Percentiles rank a stretch among this genome's conserved stretches.
phyloP scores from a whole-genome alignment of 2,797 vertebrate species.

The Urophycis tenuis region DNA sequence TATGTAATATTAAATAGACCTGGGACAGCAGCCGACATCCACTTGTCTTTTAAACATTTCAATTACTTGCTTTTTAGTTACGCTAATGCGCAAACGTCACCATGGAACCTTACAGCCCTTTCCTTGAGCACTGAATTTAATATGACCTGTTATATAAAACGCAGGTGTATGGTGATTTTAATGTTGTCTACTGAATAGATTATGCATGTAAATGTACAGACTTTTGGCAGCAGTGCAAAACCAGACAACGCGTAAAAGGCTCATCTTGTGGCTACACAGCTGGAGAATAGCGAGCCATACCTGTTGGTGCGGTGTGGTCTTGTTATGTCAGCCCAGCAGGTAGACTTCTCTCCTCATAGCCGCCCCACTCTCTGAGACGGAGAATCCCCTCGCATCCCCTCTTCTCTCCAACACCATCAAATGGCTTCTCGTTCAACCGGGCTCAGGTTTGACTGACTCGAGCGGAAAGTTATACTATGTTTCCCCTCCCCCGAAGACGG shows the following conservation, averaged over 20 bases:
- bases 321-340: conserved; percentile 59
- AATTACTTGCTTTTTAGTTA: neutral
- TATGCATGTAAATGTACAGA: neutral
- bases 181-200: neutral
- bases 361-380: conserved; percentile 56
- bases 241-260: neutral
- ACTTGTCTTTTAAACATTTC: neutral
- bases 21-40: neutral
- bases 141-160: neutral
- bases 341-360: conserved; percentile 64
- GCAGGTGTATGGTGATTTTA: neutral
- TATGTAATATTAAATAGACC: neutral
- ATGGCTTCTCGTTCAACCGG: conserved; percentile 43
- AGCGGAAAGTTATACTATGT: conserved; percentile 55
- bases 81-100: neutral
- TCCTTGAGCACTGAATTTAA: neutral
- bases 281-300: conserved; percentile 44
- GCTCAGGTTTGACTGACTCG: conserved; percentile 32
- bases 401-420: conserved; percentile 45
- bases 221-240: neutral
- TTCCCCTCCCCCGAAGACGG: conserved; percentile 41
- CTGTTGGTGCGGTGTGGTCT: conserved; percentile 70
- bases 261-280: neutral
- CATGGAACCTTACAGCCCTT: neutral
- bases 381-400: conserved; percentile 57